phyloP scores from a whole-genome alignment of 2,797 vertebrate species.

The Vespertilio murinus region DNA sequence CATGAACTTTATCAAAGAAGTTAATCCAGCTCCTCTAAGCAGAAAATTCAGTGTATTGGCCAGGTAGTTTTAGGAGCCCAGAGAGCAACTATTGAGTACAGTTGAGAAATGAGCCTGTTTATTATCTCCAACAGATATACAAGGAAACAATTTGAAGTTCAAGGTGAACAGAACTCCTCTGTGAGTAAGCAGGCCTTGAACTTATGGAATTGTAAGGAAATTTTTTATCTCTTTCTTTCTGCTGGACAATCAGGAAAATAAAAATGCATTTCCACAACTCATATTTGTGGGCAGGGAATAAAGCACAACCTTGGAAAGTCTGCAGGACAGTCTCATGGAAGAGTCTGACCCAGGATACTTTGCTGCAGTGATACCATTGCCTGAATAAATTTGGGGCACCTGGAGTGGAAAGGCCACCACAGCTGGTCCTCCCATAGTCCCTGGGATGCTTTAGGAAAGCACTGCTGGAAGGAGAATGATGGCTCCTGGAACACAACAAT shows the following conservation, averaged over 20 bases:
- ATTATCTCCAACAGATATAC: neutral
- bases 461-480: neutral
- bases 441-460: neutral
- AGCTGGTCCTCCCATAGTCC: neutral
- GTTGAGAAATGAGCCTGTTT: neutral
- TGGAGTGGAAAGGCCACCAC: neutral
- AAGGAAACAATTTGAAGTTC: constrained; percentile 10
- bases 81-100: neutral
- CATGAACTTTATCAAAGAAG: constrained; percentile 34
- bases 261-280: neutral
- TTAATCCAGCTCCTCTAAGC: neutral
- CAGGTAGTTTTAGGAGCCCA: neutral
- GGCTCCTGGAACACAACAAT: neutral
- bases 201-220: neutral
- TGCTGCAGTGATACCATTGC: neutral
- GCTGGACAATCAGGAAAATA: neutral
- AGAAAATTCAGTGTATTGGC: neutral
- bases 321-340: neutral
- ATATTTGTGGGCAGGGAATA: neutral
- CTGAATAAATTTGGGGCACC: neutral
- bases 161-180: neutral
- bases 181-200: neutral
- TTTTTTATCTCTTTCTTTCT: neutral
- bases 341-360: neutral
- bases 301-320: neutral